These are phyloP conservation scores for Arizona elegans DNA, from an alignment of 2,113 vertebrate species.

Conservation along the genomic window DNA sequence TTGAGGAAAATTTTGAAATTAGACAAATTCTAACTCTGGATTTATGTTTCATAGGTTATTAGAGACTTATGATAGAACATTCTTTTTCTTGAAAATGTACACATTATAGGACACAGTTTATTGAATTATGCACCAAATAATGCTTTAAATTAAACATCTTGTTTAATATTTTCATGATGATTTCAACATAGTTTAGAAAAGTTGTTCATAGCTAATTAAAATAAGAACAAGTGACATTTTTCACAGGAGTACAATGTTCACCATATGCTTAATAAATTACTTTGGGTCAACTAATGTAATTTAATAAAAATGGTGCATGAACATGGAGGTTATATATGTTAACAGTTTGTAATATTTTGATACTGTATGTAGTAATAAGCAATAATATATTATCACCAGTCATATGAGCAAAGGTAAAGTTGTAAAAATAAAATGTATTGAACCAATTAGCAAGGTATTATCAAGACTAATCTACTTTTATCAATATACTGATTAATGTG, in stretches of 20 bases:
- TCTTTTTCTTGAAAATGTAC: neutral
- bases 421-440: neutral
- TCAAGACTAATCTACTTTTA: slow-evolving; percentile 1
- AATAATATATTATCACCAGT: neutral
- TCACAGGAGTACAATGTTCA: neutral
- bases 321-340: neutral
- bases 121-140: neutral
- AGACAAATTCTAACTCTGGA: neutral
- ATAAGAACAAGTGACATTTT: slow-evolving; percentile 11
- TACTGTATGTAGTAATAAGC: neutral
- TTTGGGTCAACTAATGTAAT: slow-evolving; percentile 9
- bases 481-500: neutral
- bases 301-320: neutral
- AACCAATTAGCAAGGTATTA: neutral
- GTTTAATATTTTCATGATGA: neutral
- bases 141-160: slow-evolving; percentile 9
- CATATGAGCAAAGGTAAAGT: neutral
- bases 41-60: neutral
- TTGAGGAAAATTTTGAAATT: neutral
- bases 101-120: neutral
- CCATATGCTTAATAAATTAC: slow-evolving; percentile 9
- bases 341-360: neutral
- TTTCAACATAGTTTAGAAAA: neutral
- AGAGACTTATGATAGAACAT: neutral
- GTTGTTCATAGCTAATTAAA: slow-evolving; percentile 16